A percentile compares a stretch with the other conserved stretches of the same genome.
These are phyloP conservation scores for Marasmarcha lunaedactyla DNA, from an alignment of 2,888 invertebrate genomes.

Conservation along the genomic window DNA sequence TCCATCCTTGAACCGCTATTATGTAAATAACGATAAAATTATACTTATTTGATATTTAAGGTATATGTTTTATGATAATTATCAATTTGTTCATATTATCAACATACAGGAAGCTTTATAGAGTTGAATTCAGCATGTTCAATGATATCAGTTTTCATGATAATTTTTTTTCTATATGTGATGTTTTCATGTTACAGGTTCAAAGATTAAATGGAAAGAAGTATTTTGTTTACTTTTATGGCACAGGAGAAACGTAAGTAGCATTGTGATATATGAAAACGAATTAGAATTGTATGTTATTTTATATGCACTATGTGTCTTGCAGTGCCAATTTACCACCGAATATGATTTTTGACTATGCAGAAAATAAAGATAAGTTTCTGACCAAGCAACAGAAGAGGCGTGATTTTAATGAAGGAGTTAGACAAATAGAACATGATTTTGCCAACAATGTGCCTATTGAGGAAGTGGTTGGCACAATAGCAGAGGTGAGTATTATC, in stretches of 20 bases:
- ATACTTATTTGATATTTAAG: constrained; percentile 5
- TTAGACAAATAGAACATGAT: constrained; percentile 88
- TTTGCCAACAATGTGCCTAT: constrained; percentile 70
- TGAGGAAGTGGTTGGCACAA: constrained; percentile 43
- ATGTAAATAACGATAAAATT: constrained; percentile 11
- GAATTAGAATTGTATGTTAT: too few relatives aligned
- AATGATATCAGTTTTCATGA: too few relatives aligned
- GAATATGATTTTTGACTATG: constrained; percentile 88
- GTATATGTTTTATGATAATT: constrained; percentile 11
- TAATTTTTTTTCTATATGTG: not conserved
- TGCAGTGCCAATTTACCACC: constrained; percentile 78
- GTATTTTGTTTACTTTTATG: constrained; percentile 92
- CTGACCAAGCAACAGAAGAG: constrained; percentile 82
- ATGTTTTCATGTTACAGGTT: constrained; percentile 63
- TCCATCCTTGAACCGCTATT: constrained; percentile 14
- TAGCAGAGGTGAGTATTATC: constrained; percentile 24
- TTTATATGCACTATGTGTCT: not conserved
- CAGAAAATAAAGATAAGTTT: constrained; percentile 83
- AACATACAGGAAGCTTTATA: too few relatives aligned
- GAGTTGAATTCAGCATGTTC: too few relatives aligned
- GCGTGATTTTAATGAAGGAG: constrained; percentile 87
- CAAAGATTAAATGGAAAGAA: constrained; percentile 76
- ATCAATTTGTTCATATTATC: too few relatives aligned
- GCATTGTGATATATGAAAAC: not conserved
- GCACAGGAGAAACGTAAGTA: constrained; percentile 92